Percentiles rank a stretch among this genome's conserved stretches.
Evolutionary conservation across 1,140 invertebrate species (phyloP).

Genomic region (Drosophila kanapiae): DNA sequence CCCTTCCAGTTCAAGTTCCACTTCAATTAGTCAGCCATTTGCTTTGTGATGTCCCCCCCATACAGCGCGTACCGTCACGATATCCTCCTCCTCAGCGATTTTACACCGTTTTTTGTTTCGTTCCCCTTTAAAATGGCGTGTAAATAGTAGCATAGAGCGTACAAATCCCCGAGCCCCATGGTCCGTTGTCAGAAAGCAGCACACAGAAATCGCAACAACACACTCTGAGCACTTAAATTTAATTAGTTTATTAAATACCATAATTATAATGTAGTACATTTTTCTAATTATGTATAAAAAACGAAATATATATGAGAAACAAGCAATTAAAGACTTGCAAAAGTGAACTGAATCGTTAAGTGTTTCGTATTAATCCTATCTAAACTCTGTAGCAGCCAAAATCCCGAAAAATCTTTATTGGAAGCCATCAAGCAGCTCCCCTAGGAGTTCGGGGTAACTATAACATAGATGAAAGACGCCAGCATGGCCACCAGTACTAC

Average conservation of each 20-base stretch:
- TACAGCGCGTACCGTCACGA: slow-evolving; percentile 11
- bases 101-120: slow-evolving; percentile 68
- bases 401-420: background rate
- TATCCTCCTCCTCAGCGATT: slow-evolving; percentile 45
- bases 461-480: slow-evolving; percentile 64
- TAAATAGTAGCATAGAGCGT: slow-evolving; percentile 77
- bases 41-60: slow-evolving; percentile 53
- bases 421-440: too few relatives aligned
- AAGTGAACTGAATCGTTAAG: slow-evolving; percentile 25
- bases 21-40: slow-evolving; percentile 88
- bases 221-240: slow-evolving; percentile 72
- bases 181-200: slow-evolving; percentile 59
- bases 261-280: slow-evolving; percentile 83
- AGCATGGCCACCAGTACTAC: slow-evolving; percentile 50
- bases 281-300: slow-evolving; percentile 78
- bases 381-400: background rate
- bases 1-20: slow-evolving; percentile 99
- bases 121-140: slow-evolving; percentile 60
- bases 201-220: slow-evolving; percentile 51
- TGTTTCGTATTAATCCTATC: background rate
- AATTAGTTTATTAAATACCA: slow-evolving; percentile 80
- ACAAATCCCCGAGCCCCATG: slow-evolving; percentile 14
- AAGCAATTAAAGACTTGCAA: slow-evolving; percentile 39
- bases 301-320: slow-evolving; percentile 38
- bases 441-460: slow-evolving; percentile 46